A percentile compares a stretch with the other conserved stretches of the same genome.
Conservation (phyloP, 2,888 invertebrate genomes). For the Athrips mouffetella region DNA sequence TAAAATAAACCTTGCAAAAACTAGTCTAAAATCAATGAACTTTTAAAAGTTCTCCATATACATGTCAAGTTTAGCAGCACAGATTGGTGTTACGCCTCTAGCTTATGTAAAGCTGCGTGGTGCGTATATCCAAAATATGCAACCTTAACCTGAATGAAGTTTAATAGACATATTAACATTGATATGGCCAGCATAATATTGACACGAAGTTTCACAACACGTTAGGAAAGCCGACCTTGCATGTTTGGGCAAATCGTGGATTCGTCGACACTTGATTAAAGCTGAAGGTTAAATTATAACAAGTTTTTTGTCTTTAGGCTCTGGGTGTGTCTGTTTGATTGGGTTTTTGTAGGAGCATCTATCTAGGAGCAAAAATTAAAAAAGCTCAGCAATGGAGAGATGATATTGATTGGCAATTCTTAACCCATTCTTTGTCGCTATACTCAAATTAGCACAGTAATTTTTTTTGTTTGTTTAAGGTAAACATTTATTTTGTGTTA, state of each 20-base stretch:
- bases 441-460: too few species aligned
- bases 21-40: constrained; percentile 2
- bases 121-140: constrained; percentile 18
- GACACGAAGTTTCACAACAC: constrained; percentile 40
- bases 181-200: constrained; percentile 33
- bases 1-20: not conserved
- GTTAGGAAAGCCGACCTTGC: constrained; percentile 42
- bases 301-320: not conserved
- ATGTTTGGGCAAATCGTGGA: constrained; percentile 23
- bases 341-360: not conserved
- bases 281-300: constrained; percentile 14
- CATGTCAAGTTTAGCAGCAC: constrained; percentile 12
- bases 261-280: constrained; percentile 13
- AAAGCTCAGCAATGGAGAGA: not conserved
- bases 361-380: not conserved
- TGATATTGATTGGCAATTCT: not conserved
- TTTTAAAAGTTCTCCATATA: constrained; percentile 2
- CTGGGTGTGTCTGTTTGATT: not conserved
- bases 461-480: too few species aligned
- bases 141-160: constrained; percentile 38
- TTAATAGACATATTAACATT: constrained; percentile 35
- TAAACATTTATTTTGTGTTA: too few species aligned
- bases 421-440: too few species aligned
- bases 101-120: constrained; percentile 15
- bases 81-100: constrained; percentile 6